Evolutionary conservation across 1,140 invertebrate genomes (phyloP), one percentile per base, ranked within the genome.

Genomic region (Belonocnema kinseyi): DNA sequence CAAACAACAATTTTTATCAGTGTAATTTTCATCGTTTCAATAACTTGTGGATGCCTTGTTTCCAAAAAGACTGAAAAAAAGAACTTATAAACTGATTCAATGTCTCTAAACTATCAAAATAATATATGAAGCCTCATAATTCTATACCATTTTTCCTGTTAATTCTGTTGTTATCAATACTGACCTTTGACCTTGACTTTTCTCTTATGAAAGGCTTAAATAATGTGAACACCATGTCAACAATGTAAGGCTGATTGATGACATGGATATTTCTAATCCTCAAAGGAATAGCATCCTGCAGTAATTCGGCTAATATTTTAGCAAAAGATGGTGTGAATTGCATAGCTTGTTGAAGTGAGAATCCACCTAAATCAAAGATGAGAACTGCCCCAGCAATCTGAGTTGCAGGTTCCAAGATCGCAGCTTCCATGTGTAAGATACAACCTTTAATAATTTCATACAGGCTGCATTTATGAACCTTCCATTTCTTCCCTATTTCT

Each of bases 161-260:
- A 26, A 26, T 26, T 2, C 26, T 26, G 26, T 26, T 26, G 3
- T 26, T 26, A 26, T 26, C 26, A 26, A 26, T 53, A 86, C 90
- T 90, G 66, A 92, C 92, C 70, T 95, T 93, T 56, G 88, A 94
- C 72, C 93, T 94, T 19, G 97, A 89, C 84, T 97, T 97, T 81
- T 96, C 95, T 54, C 93, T 93, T 1, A 98, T 90, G 90, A 98
- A 97, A 8, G 96, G 97, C 87, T 97, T 97, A 88, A 97, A 96
- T 12, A 98, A 92, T 12, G 95, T 93, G 88, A 97, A 98, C 2
- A 98, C 94, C 90, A 97, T 94, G 85, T 97, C 97, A 90, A 98
- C 98, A 66, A 98, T 92, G 82, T 95, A 95, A 0, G 97, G 97
- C 88, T 98, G 96, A 88, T 98, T 97, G 3, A 98, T 92, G 72